Conservation (phyloP, 2,113 vertebrate genomes). For the Hystrix brachyura region DNA sequence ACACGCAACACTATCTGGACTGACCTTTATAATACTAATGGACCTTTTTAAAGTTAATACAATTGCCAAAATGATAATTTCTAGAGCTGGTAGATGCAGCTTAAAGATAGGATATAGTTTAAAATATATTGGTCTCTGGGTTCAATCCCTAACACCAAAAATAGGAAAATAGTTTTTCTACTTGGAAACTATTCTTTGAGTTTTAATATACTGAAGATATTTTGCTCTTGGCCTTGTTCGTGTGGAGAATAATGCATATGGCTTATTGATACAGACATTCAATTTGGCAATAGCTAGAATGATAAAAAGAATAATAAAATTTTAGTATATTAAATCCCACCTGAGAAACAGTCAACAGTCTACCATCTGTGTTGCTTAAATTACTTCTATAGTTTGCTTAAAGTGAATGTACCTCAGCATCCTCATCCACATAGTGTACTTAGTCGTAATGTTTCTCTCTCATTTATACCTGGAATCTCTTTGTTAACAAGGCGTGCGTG, state of each 20-base stretch:
- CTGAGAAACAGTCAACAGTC: background rate
- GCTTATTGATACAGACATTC: background rate
- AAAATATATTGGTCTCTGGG: background rate
- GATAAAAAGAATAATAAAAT: background rate
- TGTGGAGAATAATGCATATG: background rate
- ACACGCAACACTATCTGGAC: background rate
- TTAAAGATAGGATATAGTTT: background rate
- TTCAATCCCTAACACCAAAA: background rate
- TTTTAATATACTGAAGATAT: background rate
- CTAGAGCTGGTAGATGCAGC: background rate
- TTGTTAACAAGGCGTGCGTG: background rate
- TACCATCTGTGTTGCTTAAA: background rate
- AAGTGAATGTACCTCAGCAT: background rate
- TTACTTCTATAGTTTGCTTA: background rate
- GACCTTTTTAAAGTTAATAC: conserved; percentile 61
- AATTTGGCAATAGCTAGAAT: background rate
- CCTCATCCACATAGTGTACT: background rate
- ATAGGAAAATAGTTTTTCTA: background rate
- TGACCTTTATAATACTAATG: conserved; percentile 49
- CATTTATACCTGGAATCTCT: background rate
- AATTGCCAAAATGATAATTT: conserved; percentile 52
- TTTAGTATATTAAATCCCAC: background rate
- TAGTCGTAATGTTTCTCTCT: background rate
- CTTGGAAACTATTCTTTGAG: background rate
- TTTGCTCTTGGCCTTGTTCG: background rate